Evolutionary conservation across 2,888 invertebrate genomes (phyloP).

Genomic region (Lamellibrachia columna): DNA sequence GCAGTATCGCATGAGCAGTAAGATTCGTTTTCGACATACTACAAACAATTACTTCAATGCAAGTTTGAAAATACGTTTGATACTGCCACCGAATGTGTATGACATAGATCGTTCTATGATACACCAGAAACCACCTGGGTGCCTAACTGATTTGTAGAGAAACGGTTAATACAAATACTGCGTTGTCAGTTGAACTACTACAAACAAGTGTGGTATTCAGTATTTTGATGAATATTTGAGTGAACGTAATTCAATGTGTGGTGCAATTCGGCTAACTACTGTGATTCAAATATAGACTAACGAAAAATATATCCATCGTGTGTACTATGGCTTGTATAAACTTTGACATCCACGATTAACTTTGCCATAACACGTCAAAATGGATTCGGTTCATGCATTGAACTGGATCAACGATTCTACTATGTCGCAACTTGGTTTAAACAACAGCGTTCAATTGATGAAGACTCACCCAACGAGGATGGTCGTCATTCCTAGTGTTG

Average conservation of each 20-base stretch:
- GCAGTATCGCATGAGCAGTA: neutral
- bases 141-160: neutral
- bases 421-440: neutral
- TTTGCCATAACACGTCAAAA: neutral
- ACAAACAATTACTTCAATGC: too few species aligned
- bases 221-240: neutral
- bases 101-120: neutral
- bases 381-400: neutral
- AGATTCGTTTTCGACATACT: neutral
- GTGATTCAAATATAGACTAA: neutral
- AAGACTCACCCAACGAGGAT: neutral
- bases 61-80: neutral
- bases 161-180: neutral
- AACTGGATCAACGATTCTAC: neutral
- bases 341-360: too few species aligned
- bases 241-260: neutral
- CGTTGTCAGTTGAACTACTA: neutral
- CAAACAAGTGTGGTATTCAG: neutral
- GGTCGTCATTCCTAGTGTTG: neutral
- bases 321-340: too few species aligned
- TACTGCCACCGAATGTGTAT: neutral
- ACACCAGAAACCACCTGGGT: neutral
- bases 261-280: neutral
- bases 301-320: too few species aligned
- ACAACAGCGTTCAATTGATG: neutral